A percentile compares a stretch with the other conserved stretches of the same genome.
Conservation (phyloP, 2,113 vertebrate genomes). For the Terrapene triunguis region DNA sequence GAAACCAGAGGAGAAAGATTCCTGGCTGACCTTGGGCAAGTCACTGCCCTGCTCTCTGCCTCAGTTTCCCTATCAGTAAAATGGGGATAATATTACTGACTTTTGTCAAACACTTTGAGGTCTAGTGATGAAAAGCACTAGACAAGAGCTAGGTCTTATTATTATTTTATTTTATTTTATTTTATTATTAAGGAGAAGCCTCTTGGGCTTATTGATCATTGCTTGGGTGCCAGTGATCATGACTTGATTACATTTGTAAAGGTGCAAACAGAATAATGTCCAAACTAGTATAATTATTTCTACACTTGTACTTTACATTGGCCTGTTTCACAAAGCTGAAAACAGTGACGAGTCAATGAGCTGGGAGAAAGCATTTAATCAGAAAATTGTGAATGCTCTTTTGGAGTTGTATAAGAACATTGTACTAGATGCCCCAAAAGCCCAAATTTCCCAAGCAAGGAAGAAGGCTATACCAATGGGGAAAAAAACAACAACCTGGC, state of each 20-base stretch:
- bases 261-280: neutral
- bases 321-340: neutral
- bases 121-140: neutral
- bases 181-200: neutral
- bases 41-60: neutral
- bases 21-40: neutral
- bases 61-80: neutral
- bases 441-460: neutral
- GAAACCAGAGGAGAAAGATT: neutral
- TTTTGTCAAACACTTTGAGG: neutral
- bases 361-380: neutral
- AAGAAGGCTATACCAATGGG: neutral
- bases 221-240: neutral
- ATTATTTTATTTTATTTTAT: neutral
- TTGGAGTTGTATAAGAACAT: neutral
- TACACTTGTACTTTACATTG: neutral
- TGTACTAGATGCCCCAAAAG: neutral
- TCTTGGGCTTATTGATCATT: neutral
- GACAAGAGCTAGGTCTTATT: neutral
- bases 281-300: neutral
- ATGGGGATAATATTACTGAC: neutral
- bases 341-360: neutral
- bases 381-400: neutral
- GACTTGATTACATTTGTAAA: neutral
- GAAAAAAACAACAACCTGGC: neutral